A percentile compares a stretch with the other conserved stretches of the same genome.
Evolutionary conservation across 2,888 invertebrate species (phyloP).

Genomic region (Piscicola geometra): DNA sequence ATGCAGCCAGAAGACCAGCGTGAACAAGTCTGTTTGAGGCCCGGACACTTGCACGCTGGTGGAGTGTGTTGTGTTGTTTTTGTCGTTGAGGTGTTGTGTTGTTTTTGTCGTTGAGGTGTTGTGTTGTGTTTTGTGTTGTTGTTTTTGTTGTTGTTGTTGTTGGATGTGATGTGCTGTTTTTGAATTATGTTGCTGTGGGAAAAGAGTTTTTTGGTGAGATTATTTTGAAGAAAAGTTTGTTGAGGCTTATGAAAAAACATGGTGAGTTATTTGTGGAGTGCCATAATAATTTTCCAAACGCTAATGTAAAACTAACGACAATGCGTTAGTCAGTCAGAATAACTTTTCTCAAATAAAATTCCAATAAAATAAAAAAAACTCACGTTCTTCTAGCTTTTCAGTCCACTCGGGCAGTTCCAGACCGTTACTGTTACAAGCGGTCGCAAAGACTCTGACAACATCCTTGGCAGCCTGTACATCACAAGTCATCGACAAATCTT

Average conservation of each 20-base stretch:
- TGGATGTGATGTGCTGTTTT: too few relatives aligned
- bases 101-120: too few relatives aligned
- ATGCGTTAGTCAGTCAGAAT: not conserved
- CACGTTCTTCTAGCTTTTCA: not conserved
- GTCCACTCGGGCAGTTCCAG: conserved; percentile 13
- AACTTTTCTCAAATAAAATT: too few relatives aligned
- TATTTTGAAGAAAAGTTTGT: too few relatives aligned
- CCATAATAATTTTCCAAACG: not conserved
- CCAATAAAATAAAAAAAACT: not conserved
- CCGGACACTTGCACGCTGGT: conserved; percentile 1
- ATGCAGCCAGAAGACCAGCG: not conserved
- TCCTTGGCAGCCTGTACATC: not conserved
- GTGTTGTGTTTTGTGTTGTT: too few relatives aligned
- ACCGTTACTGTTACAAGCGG: conserved; percentile 10
- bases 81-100: too few relatives aligned
- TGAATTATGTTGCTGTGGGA: not conserved
- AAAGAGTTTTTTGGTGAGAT: too few relatives aligned
- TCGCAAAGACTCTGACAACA: not conserved
- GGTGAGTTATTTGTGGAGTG: not conserved
- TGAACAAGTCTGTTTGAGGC: not conserved
- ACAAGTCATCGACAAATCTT: conserved; percentile 1
- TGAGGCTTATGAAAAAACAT: too few relatives aligned
- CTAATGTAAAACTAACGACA: not conserved
- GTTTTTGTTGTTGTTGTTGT: too few relatives aligned
- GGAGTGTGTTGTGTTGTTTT: too few relatives aligned